phyloP scores from a whole-genome alignment of 2,888 invertebrate genomes.

The Tubiluchus corallicola region DNA sequence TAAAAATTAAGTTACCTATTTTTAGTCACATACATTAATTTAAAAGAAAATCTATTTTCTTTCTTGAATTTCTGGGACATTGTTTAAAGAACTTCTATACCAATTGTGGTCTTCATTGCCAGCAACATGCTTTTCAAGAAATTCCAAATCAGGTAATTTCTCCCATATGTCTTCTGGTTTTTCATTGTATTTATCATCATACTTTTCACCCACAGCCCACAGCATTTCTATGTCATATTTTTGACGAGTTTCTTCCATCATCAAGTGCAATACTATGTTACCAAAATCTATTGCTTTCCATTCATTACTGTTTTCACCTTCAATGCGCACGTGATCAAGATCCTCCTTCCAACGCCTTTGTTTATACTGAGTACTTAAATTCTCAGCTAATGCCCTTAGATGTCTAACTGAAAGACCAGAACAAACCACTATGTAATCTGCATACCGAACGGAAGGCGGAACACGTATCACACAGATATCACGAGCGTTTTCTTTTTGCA shows the following conservation, averaged over 20 bases:
- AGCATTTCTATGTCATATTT: constrained; percentile 71
- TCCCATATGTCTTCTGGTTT: constrained; percentile 9
- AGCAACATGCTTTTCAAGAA: no score
- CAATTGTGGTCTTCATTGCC: no score
- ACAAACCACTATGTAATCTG: constrained; percentile 63
- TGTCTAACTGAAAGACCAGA: constrained; percentile 33
- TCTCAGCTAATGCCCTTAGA: constrained; percentile 23
- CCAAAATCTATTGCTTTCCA: constrained; percentile 85
- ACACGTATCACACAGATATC: constrained; percentile 63
- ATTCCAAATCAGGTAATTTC: not conserved
- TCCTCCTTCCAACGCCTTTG: constrained; percentile 32
- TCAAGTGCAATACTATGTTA: constrained; percentile 80
- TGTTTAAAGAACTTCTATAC: no score
- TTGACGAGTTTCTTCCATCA: constrained; percentile 46
- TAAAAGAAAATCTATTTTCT: no score
- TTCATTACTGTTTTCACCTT: constrained; percentile 51
- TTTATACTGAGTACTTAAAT: constrained; percentile 23
- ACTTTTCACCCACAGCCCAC: constrained; percentile 68
- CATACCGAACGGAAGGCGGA: constrained; percentile 53
- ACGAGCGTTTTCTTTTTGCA: constrained; percentile 53
- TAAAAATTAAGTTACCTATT: no score
- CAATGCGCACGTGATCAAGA: constrained; percentile 44
- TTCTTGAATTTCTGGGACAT: no score
- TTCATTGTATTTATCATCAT: constrained; percentile 38
- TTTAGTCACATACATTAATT: no score